Evolutionary conservation across 2,113 vertebrate genomes (phyloP).

Genomic region (Platysternon megacephalum): DNA sequence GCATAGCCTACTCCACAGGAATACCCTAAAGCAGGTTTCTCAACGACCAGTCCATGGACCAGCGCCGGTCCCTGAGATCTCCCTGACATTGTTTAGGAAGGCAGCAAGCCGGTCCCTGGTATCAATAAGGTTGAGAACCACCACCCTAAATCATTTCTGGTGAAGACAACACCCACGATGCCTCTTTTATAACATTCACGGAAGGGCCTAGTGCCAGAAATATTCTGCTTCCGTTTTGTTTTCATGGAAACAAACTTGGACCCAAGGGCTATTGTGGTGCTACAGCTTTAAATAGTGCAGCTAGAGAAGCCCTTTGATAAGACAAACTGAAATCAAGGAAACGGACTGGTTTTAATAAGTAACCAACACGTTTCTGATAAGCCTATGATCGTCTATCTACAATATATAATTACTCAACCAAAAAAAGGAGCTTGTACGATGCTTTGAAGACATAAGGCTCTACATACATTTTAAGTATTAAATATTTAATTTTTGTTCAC

Average conservation of each 20-base stretch:
- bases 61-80: neutral
- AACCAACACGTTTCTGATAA: neutral
- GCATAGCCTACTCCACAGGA: neutral
- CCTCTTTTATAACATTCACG: neutral
- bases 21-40: neutral
- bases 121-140: neutral
- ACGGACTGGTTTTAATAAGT: neutral
- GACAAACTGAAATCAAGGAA: neutral
- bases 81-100: neutral
- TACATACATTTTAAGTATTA: neutral
- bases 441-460: fast-evolving
- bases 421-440: fast-evolving
- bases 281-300: neutral
- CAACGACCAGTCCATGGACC: neutral
- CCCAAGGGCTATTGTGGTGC: neutral
- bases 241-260: neutral
- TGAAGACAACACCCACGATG: neutral
- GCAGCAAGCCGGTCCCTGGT: neutral
- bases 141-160: neutral
- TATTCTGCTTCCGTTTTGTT: neutral
- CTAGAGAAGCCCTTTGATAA: neutral
- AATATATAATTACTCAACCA: neutral
- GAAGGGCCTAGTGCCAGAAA: neutral
- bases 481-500: neutral
- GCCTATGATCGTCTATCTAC: neutral